phyloP scores from a whole-genome alignment of 2,888 invertebrate species.

The Invenusta paracnida region DNA sequence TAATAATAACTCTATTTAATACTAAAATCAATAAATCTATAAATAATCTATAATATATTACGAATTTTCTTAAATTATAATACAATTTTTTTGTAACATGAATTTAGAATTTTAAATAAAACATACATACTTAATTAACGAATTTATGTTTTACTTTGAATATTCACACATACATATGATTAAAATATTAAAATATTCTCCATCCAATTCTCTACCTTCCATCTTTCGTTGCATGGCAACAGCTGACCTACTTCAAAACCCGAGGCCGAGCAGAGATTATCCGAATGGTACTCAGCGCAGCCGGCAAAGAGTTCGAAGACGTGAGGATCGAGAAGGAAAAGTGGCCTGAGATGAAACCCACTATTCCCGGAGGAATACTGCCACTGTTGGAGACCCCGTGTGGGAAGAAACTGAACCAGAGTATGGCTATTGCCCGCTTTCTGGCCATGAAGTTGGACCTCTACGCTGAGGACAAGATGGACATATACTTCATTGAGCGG shows the following conservation, averaged over 20 bases:
- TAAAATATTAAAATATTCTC: too few species aligned
- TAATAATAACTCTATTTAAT: too few species aligned
- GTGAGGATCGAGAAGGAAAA: slow-evolving; percentile 63
- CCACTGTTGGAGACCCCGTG: slow-evolving; percentile 20
- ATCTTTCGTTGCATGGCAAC: too few species aligned
- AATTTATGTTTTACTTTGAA: too few species aligned
- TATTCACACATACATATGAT: too few species aligned
- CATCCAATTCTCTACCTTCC: too few species aligned
- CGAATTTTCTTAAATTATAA: too few species aligned
- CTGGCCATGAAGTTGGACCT: slow-evolving; percentile 10
- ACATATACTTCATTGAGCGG: slow-evolving; percentile 24
- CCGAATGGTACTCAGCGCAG: slow-evolving; percentile 65
- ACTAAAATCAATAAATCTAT: too few species aligned
- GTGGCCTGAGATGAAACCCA: slow-evolving; percentile 46
- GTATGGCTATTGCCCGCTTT: slow-evolving; percentile 23
- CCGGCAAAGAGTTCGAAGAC: slow-evolving; percentile 65
- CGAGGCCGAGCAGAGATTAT: slow-evolving; percentile 66
- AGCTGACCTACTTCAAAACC: slow-evolving; percentile 65
- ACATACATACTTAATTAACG: too few species aligned
- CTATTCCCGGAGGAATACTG: slow-evolving; percentile 25
- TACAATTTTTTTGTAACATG: too few species aligned
- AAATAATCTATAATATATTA: too few species aligned
- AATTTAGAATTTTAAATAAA: too few species aligned
- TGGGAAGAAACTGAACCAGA: slow-evolving; percentile 27
- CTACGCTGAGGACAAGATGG: neutral